phyloP scores from a whole-genome alignment of 2,888 invertebrate genomes.

The Brenthis daphne region DNA sequence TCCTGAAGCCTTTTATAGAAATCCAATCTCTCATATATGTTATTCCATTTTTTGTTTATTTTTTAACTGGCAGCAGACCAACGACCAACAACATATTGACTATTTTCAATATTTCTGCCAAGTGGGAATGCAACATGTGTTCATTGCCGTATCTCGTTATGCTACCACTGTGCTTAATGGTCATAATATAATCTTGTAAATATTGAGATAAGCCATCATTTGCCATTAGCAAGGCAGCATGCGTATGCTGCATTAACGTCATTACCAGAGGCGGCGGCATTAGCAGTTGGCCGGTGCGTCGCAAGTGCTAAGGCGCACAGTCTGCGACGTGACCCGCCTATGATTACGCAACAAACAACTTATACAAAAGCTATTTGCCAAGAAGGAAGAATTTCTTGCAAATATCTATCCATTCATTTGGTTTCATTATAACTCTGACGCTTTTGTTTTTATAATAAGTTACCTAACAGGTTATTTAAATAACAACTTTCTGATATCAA shows the following conservation, averaged over 20 bases:
- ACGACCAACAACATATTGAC: too few species aligned
- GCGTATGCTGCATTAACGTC: constrained; percentile 30
- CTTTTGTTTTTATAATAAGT: constrained; percentile 19
- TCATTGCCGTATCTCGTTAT: too few species aligned
- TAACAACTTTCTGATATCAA: constrained; percentile 2
- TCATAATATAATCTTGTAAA: constrained; percentile 5
- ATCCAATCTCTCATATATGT: too few species aligned
- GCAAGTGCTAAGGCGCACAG: constrained; percentile 24
- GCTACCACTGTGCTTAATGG: not conserved
- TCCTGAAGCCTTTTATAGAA: too few species aligned
- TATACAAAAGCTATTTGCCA: constrained; percentile 48
- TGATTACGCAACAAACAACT: constrained; percentile 54
- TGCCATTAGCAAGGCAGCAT: constrained; percentile 18
- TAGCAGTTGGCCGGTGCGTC: constrained; percentile 22
- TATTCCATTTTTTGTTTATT: too few species aligned
- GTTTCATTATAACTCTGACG: constrained; percentile 25
- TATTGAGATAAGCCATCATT: not conserved
- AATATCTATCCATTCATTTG: constrained; percentile 30
- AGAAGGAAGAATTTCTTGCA: constrained; percentile 56
- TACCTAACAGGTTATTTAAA: constrained; percentile 23
- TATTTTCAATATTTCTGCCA: not conserved
- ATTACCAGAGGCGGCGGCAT: constrained; percentile 23
- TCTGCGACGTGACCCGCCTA: constrained; percentile 29
- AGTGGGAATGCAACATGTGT: too few species aligned
- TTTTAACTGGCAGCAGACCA: not conserved